phyloP scores from a whole-genome alignment of 2,888 invertebrate genomes.

The Carpatolechia fugitivella region DNA sequence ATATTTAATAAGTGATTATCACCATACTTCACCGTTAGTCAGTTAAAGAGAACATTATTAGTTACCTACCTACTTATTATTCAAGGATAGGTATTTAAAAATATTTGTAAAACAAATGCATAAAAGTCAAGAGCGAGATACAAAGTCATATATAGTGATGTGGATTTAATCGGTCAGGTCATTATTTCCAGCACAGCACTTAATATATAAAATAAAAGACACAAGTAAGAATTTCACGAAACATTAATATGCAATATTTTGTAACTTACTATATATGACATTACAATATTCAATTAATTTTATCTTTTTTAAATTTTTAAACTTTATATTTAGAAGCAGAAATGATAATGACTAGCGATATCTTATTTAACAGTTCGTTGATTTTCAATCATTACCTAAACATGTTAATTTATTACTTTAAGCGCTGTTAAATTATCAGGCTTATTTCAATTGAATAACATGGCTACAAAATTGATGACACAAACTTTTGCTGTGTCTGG shows the following conservation, averaged over 20 bases:
- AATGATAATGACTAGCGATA: conserved; percentile 65
- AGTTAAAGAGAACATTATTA: conserved; percentile 60
- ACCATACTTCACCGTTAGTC: conserved; percentile 55
- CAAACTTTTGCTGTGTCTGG: conserved; percentile 43
- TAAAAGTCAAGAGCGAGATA: conserved; percentile 26
- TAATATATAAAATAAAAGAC: too few relatives aligned
- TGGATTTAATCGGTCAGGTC: not conserved
- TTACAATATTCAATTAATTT: conserved; percentile 12
- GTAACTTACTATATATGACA: conserved; percentile 15
- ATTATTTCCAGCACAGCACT: too few relatives aligned
- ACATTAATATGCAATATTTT: conserved; percentile 4
- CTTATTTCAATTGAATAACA: conserved; percentile 33
- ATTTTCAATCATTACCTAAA: conserved; percentile 50
- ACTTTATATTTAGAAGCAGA: conserved; percentile 44
- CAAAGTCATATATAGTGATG: conserved; percentile 23
- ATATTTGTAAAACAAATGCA: conserved; percentile 20
- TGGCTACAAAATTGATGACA: conserved; percentile 48
- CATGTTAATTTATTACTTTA: conserved; percentile 41
- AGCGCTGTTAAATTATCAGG: conserved; percentile 41
- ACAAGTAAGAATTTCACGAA: not conserved
- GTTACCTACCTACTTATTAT: conserved; percentile 50
- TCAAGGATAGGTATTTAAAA: conserved; percentile 25
- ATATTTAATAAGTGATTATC: conserved; percentile 51
- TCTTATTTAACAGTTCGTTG: conserved; percentile 67
- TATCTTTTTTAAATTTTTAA: conserved; percentile 20